Percentiles rank a stretch among this genome's conserved stretches.
These are phyloP conservation scores for Ifrita kowaldi DNA, from an alignment of 2,113 vertebrate genomes.

Conservation along the genomic window DNA sequence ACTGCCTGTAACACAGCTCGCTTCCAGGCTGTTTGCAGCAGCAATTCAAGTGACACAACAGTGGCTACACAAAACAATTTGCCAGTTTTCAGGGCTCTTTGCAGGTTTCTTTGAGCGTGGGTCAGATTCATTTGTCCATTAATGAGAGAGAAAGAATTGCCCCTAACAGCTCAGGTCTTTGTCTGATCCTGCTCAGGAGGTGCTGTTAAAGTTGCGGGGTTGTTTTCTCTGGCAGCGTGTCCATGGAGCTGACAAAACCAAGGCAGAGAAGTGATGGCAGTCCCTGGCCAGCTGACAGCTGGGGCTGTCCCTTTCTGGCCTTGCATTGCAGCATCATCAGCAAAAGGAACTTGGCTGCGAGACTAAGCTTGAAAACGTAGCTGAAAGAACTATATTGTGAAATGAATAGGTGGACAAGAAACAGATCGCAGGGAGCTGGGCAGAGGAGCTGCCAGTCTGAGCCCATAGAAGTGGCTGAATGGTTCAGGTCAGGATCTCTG, in stretches of 20 bases:
- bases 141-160: not conserved
- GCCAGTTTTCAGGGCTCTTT: not conserved
- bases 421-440: not conserved
- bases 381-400: not conserved
- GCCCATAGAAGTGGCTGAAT: not conserved
- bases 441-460: not conserved
- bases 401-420: constrained; percentile 8
- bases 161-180: not conserved
- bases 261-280: not conserved
- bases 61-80: not conserved
- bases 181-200: not conserved
- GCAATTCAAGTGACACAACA: not conserved
- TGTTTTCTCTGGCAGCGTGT: constrained; percentile 34
- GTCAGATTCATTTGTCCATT: not conserved
- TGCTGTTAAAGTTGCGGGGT: not conserved
- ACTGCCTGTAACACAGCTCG: not conserved
- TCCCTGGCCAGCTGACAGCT: not conserved
- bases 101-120: not conserved
- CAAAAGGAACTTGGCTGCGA: not conserved
- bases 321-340: not conserved
- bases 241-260: constrained; percentile 29
- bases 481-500: not conserved
- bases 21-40: not conserved
- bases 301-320: not conserved
- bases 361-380: not conserved